Evolutionary conservation across 53 echinoderm and acorn worm genomes (phyloP).

Genomic region (Holothuria leucospilota): DNA sequence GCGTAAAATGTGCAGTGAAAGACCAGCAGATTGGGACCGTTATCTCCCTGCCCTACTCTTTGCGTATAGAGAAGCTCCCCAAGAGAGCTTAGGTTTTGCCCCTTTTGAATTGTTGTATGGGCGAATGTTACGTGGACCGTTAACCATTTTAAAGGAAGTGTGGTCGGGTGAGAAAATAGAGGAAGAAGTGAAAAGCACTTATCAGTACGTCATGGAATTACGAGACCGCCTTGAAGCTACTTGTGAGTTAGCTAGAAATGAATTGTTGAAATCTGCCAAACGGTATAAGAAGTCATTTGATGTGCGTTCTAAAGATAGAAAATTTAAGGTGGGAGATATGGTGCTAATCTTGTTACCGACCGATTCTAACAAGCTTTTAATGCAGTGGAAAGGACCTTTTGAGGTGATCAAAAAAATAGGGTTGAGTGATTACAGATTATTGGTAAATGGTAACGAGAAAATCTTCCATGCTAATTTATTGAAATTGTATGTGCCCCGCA

Average conservation of each 20-base stretch:
- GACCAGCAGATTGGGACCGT: too few species aligned
- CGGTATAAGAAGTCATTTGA: not conserved
- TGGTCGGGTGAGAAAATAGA: not conserved
- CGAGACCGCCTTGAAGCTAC: constrained; percentile 34
- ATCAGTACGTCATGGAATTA: constrained; percentile 36
- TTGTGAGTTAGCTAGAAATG: constrained; percentile 45
- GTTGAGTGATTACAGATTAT: too few species aligned
- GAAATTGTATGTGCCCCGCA: too few species aligned
- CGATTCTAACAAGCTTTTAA: not conserved
- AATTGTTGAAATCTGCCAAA: constrained; percentile 19
- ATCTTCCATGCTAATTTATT: not conserved
- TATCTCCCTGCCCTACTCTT: too few species aligned
- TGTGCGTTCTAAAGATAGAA: constrained; percentile 2
- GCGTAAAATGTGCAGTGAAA: too few species aligned
- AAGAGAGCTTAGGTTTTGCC: too few species aligned
- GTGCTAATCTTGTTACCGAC: too few species aligned
- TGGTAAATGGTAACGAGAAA: not conserved
- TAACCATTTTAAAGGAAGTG: not conserved
- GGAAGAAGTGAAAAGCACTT: constrained; percentile 39
- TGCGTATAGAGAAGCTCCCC: too few species aligned
- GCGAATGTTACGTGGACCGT: too few species aligned
- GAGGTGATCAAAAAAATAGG: too few species aligned
- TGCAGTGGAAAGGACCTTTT: constrained; percentile 21
- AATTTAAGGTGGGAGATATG: not conserved
- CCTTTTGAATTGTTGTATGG: too few species aligned